A percentile compares a stretch with the other conserved stretches of the same genome.
Conservation (phyloP, 2,113 vertebrate species). For the Sinocyclocheilus maitianheensis region DNA sequence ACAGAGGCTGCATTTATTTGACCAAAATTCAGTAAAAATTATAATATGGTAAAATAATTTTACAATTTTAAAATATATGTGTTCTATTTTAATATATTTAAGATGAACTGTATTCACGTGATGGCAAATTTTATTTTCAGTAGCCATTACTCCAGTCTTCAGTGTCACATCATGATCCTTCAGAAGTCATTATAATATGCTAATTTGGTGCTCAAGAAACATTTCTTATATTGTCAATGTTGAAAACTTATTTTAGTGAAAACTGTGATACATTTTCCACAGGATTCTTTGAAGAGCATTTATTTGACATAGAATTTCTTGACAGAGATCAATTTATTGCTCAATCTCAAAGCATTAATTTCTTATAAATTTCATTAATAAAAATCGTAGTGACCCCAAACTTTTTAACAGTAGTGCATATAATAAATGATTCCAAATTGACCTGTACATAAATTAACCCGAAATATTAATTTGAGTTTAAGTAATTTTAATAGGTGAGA, state of each 20-base stretch:
- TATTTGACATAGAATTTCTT: not conserved
- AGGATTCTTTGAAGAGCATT: not conserved
- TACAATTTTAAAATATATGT: not conserved
- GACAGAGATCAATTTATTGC: not conserved
- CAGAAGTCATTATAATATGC: not conserved
- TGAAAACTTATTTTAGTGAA: not conserved
- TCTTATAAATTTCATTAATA: too few species aligned
- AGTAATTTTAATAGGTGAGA: too few species aligned
- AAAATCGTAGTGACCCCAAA: not conserved
- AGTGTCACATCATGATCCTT: not conserved
- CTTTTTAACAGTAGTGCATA: not conserved
- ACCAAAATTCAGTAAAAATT: too few species aligned
- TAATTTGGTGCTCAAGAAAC: too few species aligned
- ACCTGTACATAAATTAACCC: not conserved
- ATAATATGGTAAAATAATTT: too few species aligned
- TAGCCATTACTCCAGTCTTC: not conserved
- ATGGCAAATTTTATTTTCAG: too few species aligned
- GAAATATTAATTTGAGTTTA: not conserved
- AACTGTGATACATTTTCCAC: not conserved
- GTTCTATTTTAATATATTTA: too few species aligned
- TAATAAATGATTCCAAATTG: not conserved
- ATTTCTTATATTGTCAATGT: too few species aligned
- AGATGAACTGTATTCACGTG: too few species aligned
- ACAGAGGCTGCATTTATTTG: too few species aligned
- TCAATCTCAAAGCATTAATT: too few species aligned